Evolutionary conservation across 2,113 vertebrate species (phyloP), one percentile per base, ranked within the genome.

Genomic region (Strix aluco): DNA sequence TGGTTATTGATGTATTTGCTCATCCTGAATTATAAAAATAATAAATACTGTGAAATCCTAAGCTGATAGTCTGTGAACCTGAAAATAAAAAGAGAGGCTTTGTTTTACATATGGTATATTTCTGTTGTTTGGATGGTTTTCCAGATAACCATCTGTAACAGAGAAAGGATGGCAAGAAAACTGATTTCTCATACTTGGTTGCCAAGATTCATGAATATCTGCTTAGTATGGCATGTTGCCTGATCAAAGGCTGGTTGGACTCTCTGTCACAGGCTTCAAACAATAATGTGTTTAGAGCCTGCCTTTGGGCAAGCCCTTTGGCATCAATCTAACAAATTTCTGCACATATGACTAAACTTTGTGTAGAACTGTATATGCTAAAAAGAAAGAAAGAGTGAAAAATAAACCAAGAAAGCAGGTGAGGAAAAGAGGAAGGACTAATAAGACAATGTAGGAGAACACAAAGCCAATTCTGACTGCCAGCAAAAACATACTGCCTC

Each of bases 151-250:
- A 97, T 97, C 91, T 97, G 95, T 87, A 95, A 74, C 84, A 88
- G 57, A 58, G 88, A 84, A 88, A 92, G 66, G 89, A 97, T 96
- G 95, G 92, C 85, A 92, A 92, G 88, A 80, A 91, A 96, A 92
- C 81, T 73, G 92, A 94, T 93, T 96, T 86, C 79, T 96, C 90
- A 54, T 79, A 57, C 67, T 92, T 69, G 61, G 42, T 84, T 96
- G 96, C 95, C 96, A 97, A 94, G 90, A 96, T 91, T 95, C 94
- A 89, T 97, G 92, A 94, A 92, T 97, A 96, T 93, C 84, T 96
- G 93, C 95, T 91, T 91, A 90, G 84, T n/a, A 73, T 97, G 96
- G 97, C 94, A 77, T 5, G 5, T 30, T 96, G 96, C 93, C 90
- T 95, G 86, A 96, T 86, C 93, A 91, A 91, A 95, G 91, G 16